phyloP scores from a whole-genome alignment of 1,140 invertebrate genomes.

The Drosophila pruinosa region DNA sequence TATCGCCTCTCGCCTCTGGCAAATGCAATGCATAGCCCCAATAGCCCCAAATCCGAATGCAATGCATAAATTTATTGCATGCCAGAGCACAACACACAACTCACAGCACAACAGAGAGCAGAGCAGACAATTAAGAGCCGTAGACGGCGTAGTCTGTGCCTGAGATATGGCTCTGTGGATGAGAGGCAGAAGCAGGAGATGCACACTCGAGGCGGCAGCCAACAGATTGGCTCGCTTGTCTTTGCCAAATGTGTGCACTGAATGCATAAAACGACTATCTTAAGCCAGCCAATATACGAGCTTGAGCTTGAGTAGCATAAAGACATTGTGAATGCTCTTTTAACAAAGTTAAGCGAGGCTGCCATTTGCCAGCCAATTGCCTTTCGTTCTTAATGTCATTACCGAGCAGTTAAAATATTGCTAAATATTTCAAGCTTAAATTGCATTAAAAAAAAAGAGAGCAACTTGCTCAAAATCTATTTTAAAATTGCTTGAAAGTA shows the following conservation, averaged over 20 bases:
- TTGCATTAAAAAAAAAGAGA: background rate
- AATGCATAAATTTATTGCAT: constrained; percentile 77
- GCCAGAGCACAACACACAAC: constrained; percentile 27
- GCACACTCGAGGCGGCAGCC: constrained; percentile 11
- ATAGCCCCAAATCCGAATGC: constrained; percentile 60
- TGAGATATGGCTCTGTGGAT: background rate
- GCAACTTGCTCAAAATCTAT: background rate
- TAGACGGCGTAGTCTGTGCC: background rate
- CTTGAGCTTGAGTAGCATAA: background rate
- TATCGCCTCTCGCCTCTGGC: background rate
- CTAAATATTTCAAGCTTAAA: background rate
- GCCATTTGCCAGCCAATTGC: too few relatives aligned
- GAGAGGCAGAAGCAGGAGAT: constrained; percentile 3
- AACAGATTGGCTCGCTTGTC: constrained; percentile 69
- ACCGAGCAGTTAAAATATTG: background rate
- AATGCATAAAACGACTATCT: constrained; percentile 76
- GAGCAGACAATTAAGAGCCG: constrained; percentile 69
- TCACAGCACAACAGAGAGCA: background rate
- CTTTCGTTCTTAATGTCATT: background rate
- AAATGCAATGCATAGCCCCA: constrained; percentile 43
- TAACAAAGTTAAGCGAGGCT: background rate
- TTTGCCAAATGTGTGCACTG: constrained; percentile 65
- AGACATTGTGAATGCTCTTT: constrained; percentile 32
- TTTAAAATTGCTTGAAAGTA: background rate
- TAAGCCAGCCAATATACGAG: constrained; percentile 21